Evolutionary conservation across 2,888 invertebrate genomes (phyloP).

Genomic region (Opisthograptis luteolata): DNA sequence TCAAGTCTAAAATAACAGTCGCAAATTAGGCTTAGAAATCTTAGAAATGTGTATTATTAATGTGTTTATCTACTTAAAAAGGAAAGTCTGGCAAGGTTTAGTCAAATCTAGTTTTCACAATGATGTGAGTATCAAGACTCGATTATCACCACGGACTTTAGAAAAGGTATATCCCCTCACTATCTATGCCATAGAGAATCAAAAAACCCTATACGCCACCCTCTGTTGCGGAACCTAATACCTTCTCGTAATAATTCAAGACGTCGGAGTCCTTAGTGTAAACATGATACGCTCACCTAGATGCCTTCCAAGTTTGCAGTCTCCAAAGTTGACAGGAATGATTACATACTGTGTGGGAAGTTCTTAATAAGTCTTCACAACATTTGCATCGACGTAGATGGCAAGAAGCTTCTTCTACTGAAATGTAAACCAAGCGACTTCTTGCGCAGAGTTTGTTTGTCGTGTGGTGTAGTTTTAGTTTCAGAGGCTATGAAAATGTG

Average conservation of each 20-base stretch:
- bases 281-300: constrained; percentile 38
- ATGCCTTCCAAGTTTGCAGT: constrained; percentile 46
- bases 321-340: constrained; percentile 73
- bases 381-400: constrained; percentile 67
- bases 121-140: background rate
- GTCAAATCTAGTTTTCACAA: too few species aligned
- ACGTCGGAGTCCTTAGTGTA: constrained; percentile 43
- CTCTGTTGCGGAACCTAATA: constrained; percentile 35
- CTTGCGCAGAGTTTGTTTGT: constrained; percentile 44
- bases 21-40: too few species aligned
- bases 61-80: too few species aligned
- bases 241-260: constrained; percentile 33
- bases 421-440: constrained; percentile 64
- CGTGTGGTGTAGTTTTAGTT: constrained; percentile 43
- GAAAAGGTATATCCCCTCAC: too few species aligned
- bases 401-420: constrained; percentile 47
- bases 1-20: too few species aligned
- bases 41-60: too few species aligned
- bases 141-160: too few species aligned
- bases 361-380: constrained; percentile 78
- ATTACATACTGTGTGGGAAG: constrained; percentile 67
- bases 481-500: constrained; percentile 18
- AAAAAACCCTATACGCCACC: constrained; percentile 49
- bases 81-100: too few species aligned
- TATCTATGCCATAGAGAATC: constrained; percentile 26